A percentile compares a stretch with the other conserved stretches of the same genome.
Evolutionary conservation across 92 coral and sea anemone species (phyloP).

Genomic region (Zoanthus solanderi): DNA sequence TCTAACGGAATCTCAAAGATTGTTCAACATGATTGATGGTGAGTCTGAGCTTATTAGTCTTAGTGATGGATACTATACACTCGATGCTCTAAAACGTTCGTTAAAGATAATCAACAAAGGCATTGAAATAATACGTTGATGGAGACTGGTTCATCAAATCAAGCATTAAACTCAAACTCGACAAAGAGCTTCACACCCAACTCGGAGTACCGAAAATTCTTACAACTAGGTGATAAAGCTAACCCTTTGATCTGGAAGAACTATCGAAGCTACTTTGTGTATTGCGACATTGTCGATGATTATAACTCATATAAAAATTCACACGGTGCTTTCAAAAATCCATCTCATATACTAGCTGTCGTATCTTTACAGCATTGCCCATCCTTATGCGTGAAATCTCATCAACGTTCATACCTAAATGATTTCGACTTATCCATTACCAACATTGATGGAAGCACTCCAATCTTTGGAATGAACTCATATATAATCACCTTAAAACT

Average conservation of each 20-base stretch:
- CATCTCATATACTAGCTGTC: not conserved
- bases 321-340: not conserved
- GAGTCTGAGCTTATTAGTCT: not conserved
- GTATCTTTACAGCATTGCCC: not conserved
- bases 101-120: not conserved
- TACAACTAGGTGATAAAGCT: not conserved
- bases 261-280: not conserved
- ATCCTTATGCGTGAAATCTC: not conserved
- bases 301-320: not conserved
- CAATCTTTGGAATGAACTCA: not conserved
- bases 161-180: not conserved
- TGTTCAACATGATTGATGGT: not conserved
- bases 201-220: not conserved
- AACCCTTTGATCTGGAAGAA: not conserved
- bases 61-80: not conserved
- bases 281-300: not conserved
- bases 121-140: not conserved
- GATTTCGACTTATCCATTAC: not conserved
- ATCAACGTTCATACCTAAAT: not conserved
- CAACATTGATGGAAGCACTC: not conserved
- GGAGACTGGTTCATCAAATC: constrained; percentile 10
- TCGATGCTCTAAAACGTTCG: not conserved
- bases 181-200: not conserved
- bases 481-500: no score
- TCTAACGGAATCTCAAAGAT: not conserved